These are phyloP conservation scores for Eclectus roratus DNA, from an alignment of 2,113 vertebrate species.

Conservation along the genomic window DNA sequence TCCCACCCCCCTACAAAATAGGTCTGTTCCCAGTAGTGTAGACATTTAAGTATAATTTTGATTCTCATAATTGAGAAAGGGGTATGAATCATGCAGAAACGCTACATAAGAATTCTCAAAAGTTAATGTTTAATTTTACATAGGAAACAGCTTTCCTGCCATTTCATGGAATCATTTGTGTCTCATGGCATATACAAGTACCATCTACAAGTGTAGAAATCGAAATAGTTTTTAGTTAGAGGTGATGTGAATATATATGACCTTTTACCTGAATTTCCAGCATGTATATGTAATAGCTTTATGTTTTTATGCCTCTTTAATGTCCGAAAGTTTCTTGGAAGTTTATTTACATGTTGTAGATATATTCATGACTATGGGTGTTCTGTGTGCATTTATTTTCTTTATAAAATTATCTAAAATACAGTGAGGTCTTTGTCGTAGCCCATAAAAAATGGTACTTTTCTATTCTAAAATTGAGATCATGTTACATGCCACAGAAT, in stretches of 20 bases:
- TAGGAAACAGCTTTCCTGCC: background rate
- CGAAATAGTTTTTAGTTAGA: background rate
- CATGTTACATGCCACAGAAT: background rate
- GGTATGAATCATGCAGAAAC: background rate
- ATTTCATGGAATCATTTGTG: background rate
- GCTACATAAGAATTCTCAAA: background rate
- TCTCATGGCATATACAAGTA: fast-evolving
- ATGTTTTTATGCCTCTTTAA: background rate
- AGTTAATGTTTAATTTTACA: background rate
- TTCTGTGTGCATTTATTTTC: background rate
- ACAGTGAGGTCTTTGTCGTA: background rate
- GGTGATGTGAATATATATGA: background rate
- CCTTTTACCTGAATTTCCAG: background rate
- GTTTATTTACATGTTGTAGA: fast-evolving
- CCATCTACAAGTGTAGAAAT: background rate
- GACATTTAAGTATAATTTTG: background rate
- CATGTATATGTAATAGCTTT: background rate
- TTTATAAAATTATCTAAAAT: background rate
- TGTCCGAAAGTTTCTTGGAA: background rate
- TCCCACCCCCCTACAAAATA: background rate
- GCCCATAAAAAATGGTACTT: background rate
- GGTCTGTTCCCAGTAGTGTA: background rate
- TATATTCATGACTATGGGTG: background rate
- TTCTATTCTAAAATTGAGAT: background rate
- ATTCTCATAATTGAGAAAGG: background rate